phyloP scores from a whole-genome alignment of 2,113 vertebrate genomes.

The Tragulus kanchil region DNA sequence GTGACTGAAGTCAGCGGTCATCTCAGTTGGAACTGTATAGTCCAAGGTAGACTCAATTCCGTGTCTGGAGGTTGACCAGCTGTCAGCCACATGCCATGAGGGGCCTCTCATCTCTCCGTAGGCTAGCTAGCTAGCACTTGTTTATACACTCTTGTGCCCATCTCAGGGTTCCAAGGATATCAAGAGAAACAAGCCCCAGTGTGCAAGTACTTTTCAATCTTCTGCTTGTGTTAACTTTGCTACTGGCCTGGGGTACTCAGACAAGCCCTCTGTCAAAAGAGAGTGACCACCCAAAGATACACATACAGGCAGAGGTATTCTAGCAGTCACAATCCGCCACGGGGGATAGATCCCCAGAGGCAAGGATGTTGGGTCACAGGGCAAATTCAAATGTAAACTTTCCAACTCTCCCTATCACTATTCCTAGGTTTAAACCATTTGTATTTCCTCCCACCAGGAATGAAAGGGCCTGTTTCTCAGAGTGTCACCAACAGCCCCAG shows the following conservation, averaged over 20 bases:
- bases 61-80: not conserved
- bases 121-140: not conserved
- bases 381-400: not conserved
- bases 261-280: not conserved
- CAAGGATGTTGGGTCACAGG: not conserved
- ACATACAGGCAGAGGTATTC: not conserved
- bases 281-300: not conserved
- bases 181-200: not conserved
- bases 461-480: not conserved
- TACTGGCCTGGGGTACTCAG: not conserved
- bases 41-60: not conserved
- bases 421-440: not conserved
- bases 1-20: conserved; percentile 5
- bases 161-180: not conserved
- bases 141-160: not conserved
- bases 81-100: not conserved
- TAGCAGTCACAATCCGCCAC: not conserved
- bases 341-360: not conserved
- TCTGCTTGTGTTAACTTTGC: not conserved
- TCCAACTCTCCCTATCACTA: not conserved
- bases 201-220: not conserved
- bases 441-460: not conserved
- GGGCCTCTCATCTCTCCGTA: not conserved
- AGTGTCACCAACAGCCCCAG: not conserved
- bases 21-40: not conserved